A percentile compares a stretch with the other conserved stretches of the same genome.
phyloP scores from a whole-genome alignment of 2,888 invertebrate species.

The Synanthedon tipuliformis region DNA sequence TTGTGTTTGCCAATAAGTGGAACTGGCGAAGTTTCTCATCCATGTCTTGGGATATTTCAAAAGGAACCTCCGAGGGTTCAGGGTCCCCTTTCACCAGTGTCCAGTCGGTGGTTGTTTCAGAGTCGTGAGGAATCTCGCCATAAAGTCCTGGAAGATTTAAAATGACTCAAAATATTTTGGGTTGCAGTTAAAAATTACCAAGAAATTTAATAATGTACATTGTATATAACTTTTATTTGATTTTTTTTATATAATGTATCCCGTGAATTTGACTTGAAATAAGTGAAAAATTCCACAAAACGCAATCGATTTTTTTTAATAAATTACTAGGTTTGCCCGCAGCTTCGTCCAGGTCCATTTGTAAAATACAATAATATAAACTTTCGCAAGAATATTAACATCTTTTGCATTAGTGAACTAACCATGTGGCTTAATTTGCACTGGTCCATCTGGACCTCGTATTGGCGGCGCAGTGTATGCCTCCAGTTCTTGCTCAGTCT shows the following conservation, averaged over 20 bases:
- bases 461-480: slow-evolving; percentile 51
- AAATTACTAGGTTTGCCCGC: too few relatives aligned
- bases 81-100: slow-evolving; percentile 28
- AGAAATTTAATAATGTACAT: too few relatives aligned
- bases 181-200: too few relatives aligned
- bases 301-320: too few relatives aligned
- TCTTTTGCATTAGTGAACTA: slow-evolving; percentile 1
- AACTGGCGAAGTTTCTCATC: slow-evolving; percentile 45
- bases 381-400: too few relatives aligned
- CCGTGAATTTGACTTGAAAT: too few relatives aligned
- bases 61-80: slow-evolving; percentile 26
- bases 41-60: slow-evolving; percentile 30
- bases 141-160: slow-evolving; percentile 26
- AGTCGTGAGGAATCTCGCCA: slow-evolving; percentile 37
- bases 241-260: too few relatives aligned
- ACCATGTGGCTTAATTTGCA: slow-evolving; percentile 50
- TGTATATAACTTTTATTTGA: too few relatives aligned
- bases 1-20: slow-evolving; percentile 39
- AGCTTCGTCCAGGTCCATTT: too few relatives aligned
- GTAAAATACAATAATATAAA: too few relatives aligned
- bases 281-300: too few relatives aligned
- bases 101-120: slow-evolving; percentile 42
- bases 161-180: not conserved
- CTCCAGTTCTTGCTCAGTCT: slow-evolving; percentile 44
- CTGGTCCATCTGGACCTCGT: slow-evolving; percentile 19